These are phyloP conservation scores for Hirtodrosophila trivittata DNA, from an alignment of 2,888 invertebrate genomes.

Conservation along the genomic window DNA sequence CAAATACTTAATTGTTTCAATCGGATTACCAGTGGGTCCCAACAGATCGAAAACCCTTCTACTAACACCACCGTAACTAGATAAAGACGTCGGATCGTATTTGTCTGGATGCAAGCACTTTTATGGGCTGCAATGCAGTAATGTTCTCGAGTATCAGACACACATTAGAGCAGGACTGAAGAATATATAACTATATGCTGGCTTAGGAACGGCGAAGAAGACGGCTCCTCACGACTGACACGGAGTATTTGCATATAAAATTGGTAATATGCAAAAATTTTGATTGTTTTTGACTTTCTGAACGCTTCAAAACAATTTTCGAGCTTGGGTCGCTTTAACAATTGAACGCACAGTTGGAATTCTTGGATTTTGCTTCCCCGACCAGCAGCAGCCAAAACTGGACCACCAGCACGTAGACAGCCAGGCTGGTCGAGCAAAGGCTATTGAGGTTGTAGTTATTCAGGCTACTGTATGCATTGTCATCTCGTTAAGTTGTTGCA, in stretches of 20 bases:
- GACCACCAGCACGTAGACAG: conserved; percentile 56
- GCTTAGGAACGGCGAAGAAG: too few relatives aligned
- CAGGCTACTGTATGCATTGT: conserved; percentile 41
- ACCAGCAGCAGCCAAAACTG: conserved; percentile 63
- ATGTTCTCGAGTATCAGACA: too few relatives aligned
- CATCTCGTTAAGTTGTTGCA: too few relatives aligned
- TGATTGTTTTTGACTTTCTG: conserved; percentile 83
- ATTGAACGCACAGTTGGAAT: conserved; percentile 76
- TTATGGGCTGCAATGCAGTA: too few relatives aligned
- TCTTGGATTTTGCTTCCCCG: conserved; percentile 60
- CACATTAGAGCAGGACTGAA: too few relatives aligned
- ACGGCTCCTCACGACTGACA: conserved; percentile 74
- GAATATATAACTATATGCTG: too few relatives aligned
- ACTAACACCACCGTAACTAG: too few relatives aligned
- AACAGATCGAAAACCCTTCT: too few relatives aligned
- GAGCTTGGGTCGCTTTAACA: conserved; percentile 52
- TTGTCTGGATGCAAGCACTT: too few relatives aligned
- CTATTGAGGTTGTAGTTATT: not conserved
- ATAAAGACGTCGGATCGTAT: too few relatives aligned
- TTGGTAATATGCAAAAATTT: conserved; percentile 83
- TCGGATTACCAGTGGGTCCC: too few relatives aligned
- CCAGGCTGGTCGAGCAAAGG: conserved; percentile 25
- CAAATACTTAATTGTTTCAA: conserved; percentile 9
- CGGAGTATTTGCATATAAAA: conserved; percentile 81
- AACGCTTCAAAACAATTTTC: conserved; percentile 79